These are phyloP conservation scores for Melanaphis sacchari DNA, from an alignment of 1,140 invertebrate genomes.

Conservation along the genomic window DNA sequence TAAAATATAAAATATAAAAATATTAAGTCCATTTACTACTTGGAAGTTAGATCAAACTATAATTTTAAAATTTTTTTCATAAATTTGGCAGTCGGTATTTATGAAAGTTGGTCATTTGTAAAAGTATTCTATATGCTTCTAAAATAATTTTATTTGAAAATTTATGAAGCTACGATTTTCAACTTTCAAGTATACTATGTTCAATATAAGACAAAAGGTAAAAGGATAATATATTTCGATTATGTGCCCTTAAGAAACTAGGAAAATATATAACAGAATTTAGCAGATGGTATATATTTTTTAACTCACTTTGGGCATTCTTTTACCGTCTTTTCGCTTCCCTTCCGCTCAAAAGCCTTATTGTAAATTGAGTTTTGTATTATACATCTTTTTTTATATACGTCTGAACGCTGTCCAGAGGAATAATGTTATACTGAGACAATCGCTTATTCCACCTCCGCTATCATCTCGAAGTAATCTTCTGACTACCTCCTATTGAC, in stretches of 20 bases:
- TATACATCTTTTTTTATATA: slow-evolving; percentile 48
- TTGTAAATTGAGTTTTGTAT: slow-evolving; percentile 55
- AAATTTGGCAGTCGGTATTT: neutral
- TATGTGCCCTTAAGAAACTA: slow-evolving; percentile 16
- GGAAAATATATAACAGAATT: slow-evolving; percentile 42
- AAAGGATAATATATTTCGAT: slow-evolving; percentile 22
- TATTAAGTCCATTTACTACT: neutral
- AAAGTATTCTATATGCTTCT: neutral
- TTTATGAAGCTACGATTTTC: neutral
- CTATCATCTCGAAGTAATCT: slow-evolving; percentile 44
- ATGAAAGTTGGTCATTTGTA: neutral
- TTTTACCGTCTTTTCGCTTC: slow-evolving; percentile 4
- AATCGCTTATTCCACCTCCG: slow-evolving; percentile 6
- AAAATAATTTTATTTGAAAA: slow-evolving; percentile 3
- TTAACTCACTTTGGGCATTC: slow-evolving; percentile 45
- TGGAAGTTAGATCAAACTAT: neutral
- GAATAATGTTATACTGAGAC: slow-evolving; percentile 45
- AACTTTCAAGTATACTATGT: neutral
- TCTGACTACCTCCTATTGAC: slow-evolving; percentile 22
- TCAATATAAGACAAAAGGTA: neutral
- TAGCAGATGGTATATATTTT: slow-evolving; percentile 40
- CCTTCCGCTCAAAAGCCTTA: slow-evolving; percentile 29
- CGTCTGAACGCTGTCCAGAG: slow-evolving; percentile 31
- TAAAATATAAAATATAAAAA: neutral
- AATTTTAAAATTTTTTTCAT: neutral